Base-by-base conservation (phyloP, 1,140 invertebrate species). In the Heterodera carotae region DNA sequence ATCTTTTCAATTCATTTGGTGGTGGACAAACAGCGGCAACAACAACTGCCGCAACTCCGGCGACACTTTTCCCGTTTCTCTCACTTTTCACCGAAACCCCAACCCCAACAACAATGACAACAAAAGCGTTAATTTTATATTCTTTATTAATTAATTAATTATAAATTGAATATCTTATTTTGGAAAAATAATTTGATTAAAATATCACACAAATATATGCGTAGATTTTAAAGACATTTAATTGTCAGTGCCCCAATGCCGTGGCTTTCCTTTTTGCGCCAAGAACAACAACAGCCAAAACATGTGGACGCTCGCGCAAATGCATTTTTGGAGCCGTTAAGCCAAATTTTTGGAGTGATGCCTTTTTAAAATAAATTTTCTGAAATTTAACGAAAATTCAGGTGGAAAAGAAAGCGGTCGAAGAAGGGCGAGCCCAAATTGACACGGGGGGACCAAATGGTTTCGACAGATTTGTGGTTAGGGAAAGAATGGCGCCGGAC, bases 381-480 rank as follows among this genome's bases (percentile, higher is more conserved):
- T 48, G 18, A 15, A n/a, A 79, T n/a, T n/a, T n/a, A n/a, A n/a
- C n/a, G n/a, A n/a, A n/a, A n/a, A n/a, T n/a, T n/a, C 43, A 67
- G 78, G 48, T 64, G 15, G 48, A 56, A 48, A 33, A 64, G 64
- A 64, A 79, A 72, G 78, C 78, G 36, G 48, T 79, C 15, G 53
- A 69, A 76, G 48, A 71, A 18, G 70, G 56, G 6, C 70, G 71
- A 29, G 70, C 77, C 8, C 64, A 56, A 29, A 48, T 66, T 36
- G 70, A 83, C 70, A 82, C 83, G 29, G 83, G 81, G 0, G 81
- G 81, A 5, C 31, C 43, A 7, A 79, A 69, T 7, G 22, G 12
- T 34, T 80, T 84, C 59, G 82, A 83, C 73, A 75, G 82, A 8
- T 73, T 83, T 59, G 80, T 83, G 1, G 72, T 83, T 27, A 69